Base-by-base conservation (phyloP, 2,888 invertebrate genomes). In the Drosophila maculinotata region DNA sequence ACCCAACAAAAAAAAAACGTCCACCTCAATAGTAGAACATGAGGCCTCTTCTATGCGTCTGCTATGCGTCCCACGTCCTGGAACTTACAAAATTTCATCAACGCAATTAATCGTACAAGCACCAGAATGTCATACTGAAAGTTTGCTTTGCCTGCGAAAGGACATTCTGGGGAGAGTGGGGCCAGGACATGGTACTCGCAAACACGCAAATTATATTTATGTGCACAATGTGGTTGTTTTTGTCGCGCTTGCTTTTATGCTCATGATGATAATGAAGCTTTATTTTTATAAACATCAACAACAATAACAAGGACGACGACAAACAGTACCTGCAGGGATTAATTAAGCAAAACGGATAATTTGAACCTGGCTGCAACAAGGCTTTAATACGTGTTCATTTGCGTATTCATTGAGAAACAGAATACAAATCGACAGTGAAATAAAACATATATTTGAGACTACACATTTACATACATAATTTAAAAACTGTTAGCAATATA, bases 31-130 rank as follows among this genome's bases (percentile, higher is more conserved):
- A 4, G 20, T 3, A 20, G 20, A 20, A 20, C 20, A 3, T 30
- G 9, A 5, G n/a, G 8, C 10, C 38, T 23, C 20, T 23, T 1
- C 4, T 28, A 10, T 12, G n/a, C 15, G n/a, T n/a, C n/a, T n/a
- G n/a, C n/a, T n/a, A n/a, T n/a, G n/a, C n/a, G n/a, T n/a, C n/a
- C n/a, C n/a, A n/a, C n/a, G n/a, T n/a, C n/a, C 38, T 9, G 26
- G 48, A 35, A 38, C 71, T 69, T 70, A 65, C 62, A 68, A 66
- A 86, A 73, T 86, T 84, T 88, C 83, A 86, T 86, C 81, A 88
- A 71, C 63, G 51, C 87, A 86, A 88, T 86, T 84, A 83, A 77
- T 77, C 60, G 78, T 58, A 51, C 45, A 65, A 79, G 59, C 48
- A 64, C 48, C 60, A 56, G 51, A 79, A 66, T 64, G 67, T 54